These are phyloP conservation scores for Pygocentrus nattereri DNA, from an alignment of 2,797 vertebrate species.

Conservation along the genomic window DNA sequence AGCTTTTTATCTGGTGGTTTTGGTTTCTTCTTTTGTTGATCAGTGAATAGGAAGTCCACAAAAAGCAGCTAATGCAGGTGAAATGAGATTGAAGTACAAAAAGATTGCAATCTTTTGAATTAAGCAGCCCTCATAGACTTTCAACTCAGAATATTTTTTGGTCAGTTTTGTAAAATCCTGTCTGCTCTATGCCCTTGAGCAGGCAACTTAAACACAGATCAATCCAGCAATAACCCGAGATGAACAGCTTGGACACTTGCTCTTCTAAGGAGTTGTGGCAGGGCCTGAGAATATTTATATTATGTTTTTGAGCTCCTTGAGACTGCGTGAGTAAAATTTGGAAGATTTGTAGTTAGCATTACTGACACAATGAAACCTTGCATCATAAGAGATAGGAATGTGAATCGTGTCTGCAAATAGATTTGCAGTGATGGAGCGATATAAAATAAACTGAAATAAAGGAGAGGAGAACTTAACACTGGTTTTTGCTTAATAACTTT, in stretches of 20 bases:
- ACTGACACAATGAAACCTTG: slow-evolving; percentile 1
- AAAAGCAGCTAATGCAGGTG: background rate
- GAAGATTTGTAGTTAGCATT: slow-evolving; percentile 12
- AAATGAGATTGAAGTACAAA: background rate
- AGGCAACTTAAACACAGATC: slow-evolving; percentile 43
- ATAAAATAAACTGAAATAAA: background rate
- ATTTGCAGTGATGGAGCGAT: background rate
- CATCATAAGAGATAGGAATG: slow-evolving; percentile 9
- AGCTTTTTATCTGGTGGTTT: background rate
- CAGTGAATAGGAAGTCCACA: background rate
- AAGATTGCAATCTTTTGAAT: background rate
- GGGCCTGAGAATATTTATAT: slow-evolving; percentile 39
- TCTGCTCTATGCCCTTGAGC: slow-evolving; percentile 57
- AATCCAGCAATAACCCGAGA: slow-evolving; percentile 48
- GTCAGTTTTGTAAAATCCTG: slow-evolving; percentile 48
- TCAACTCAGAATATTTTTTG: slow-evolving; percentile 37
- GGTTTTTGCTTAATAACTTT: too few species aligned
- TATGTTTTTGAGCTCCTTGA: slow-evolving; percentile 9
- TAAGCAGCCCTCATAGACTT: slow-evolving; percentile 30
- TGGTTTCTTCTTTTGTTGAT: background rate
- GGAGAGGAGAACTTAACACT: too few species aligned
- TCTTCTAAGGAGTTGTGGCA: slow-evolving; percentile 13
- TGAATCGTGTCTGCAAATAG: background rate
- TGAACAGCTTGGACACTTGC: slow-evolving; percentile 17
- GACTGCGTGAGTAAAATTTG: slow-evolving; percentile 15